A percentile compares a stretch with the other conserved stretches of the same genome.
phyloP scores from a whole-genome alignment of 2,797 vertebrate species.

The Gobionotothen gibberifrons region DNA sequence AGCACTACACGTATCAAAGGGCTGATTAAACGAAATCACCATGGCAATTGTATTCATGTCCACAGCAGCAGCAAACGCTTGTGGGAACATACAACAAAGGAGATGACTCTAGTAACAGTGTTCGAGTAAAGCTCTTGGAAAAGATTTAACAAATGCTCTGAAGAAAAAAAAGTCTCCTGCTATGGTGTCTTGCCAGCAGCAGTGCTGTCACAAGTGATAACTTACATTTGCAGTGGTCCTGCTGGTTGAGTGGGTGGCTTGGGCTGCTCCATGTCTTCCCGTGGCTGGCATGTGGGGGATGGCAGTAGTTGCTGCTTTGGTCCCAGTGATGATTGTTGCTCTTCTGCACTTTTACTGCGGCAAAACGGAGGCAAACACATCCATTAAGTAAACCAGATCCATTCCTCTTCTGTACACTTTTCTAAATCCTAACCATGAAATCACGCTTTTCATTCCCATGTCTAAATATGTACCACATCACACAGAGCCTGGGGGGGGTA shows the following conservation, averaged over 20 bases:
- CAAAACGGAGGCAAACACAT: constrained; percentile 42
- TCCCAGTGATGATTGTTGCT: constrained; percentile 94
- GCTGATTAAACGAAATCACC: constrained; percentile 28
- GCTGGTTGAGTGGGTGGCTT: constrained; percentile 87
- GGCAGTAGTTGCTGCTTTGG: constrained; percentile 90
- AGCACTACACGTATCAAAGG: constrained; percentile 37
- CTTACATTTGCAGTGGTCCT: constrained; percentile 93
- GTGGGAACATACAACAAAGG: constrained; percentile 20
- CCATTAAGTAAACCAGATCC: constrained; percentile 24
- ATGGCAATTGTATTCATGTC: constrained; percentile 15
- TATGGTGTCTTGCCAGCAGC: constrained; percentile 68
- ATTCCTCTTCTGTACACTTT: not conserved
- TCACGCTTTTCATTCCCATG: constrained; percentile 38
- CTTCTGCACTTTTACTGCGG: constrained; percentile 94
- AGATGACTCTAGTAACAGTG: constrained; percentile 13
- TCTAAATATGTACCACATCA: constrained; percentile 64
- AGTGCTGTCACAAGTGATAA: constrained; percentile 74
- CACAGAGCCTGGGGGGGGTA: constrained; percentile 49
- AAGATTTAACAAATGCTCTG: constrained; percentile 51
- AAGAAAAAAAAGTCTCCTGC: constrained; percentile 54
- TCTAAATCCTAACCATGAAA: constrained; percentile 57
- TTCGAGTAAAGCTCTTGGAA: constrained; percentile 40
- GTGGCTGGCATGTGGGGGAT: constrained; percentile 88
- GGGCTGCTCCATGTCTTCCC: constrained; percentile 91
- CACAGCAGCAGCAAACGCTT: not conserved